phyloP scores from a whole-genome alignment of 2,888 invertebrate genomes.

The Callimorpha dominula region DNA sequence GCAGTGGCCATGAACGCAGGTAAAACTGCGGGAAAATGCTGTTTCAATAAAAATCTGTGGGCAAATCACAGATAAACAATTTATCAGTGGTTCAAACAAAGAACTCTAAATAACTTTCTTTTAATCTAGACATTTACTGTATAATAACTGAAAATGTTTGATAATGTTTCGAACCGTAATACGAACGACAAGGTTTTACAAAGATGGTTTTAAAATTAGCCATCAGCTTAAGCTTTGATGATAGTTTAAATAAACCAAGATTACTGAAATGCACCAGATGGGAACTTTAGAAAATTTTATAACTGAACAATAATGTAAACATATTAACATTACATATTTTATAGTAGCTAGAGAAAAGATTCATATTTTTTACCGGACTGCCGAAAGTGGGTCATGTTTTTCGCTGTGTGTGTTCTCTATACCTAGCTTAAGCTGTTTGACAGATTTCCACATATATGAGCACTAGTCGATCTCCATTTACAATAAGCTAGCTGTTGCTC shows the following conservation, averaged over 20 bases:
- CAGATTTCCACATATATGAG: no score
- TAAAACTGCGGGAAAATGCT: no score
- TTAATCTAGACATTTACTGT: neutral
- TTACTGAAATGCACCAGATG: neutral
- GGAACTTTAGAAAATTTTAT: neutral
- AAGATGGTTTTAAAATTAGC: neutral
- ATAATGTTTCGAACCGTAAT: neutral
- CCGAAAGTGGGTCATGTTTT: neutral
- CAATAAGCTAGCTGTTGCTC: no score
- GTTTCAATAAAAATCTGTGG: neutral
- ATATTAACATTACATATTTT: neutral
- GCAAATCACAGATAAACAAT: neutral
- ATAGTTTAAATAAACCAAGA: neutral
- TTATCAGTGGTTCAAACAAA: neutral
- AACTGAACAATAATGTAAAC: neutral
- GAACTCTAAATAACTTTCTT: neutral
- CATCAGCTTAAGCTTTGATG: constrained; percentile 1
- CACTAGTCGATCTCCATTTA: no score
- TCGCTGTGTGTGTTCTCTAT: neutral
- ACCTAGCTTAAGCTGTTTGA: neutral
- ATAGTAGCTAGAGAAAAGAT: neutral
- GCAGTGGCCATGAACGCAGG: no score
- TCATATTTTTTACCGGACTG: neutral
- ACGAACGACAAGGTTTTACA: neutral
- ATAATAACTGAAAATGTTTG: neutral